Conservation (phyloP, 2,888 invertebrate genomes). For the Cremastinae sp. region DNA sequence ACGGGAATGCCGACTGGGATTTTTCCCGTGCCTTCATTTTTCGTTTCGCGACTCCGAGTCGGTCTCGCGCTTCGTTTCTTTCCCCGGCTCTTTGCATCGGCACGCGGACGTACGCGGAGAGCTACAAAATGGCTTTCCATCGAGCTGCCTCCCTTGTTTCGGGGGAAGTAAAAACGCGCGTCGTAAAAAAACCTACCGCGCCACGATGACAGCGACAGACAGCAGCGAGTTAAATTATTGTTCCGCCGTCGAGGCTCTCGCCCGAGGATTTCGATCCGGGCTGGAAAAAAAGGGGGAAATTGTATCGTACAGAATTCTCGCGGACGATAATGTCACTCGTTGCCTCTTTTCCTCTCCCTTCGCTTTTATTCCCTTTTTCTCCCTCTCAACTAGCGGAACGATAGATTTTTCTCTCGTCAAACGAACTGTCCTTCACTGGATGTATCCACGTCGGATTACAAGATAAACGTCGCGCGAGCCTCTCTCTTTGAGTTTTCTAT, state of each 20-base stretch:
- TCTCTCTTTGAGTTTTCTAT: conserved; percentile 18
- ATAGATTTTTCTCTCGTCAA: conserved; percentile 49
- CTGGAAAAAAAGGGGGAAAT: conserved; percentile 12
- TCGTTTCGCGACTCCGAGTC: neutral
- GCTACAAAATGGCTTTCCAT: conserved; percentile 20
- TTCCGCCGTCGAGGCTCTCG: conserved; percentile 45
- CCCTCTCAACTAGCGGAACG: conserved; percentile 23
- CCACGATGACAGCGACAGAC: conserved; percentile 53
- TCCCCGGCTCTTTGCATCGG: neutral
- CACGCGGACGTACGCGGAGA: conserved; percentile 3
- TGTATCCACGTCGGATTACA: conserved; percentile 39
- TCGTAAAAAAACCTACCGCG: conserved; percentile 54
- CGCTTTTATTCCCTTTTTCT: conserved; percentile 31
- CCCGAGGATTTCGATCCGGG: conserved; percentile 32
- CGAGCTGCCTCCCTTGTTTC: conserved; percentile 23
- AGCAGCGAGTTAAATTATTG: conserved; percentile 62
- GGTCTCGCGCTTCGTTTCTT: neutral
- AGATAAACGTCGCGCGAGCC: conserved; percentile 1
- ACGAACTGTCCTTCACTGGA: conserved; percentile 7
- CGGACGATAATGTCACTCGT: conserved; percentile 51
- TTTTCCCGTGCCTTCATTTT: conserved; percentile 24
- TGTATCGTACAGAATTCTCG: conserved; percentile 28
- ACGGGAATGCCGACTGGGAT: conserved; percentile 24
- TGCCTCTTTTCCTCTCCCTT: conserved; percentile 13
- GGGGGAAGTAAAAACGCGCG: conserved; percentile 34